Conservation (phyloP, 30 jellyfish, hydroid and myxozoan species). For the Phacellophora camtschatica region DNA sequence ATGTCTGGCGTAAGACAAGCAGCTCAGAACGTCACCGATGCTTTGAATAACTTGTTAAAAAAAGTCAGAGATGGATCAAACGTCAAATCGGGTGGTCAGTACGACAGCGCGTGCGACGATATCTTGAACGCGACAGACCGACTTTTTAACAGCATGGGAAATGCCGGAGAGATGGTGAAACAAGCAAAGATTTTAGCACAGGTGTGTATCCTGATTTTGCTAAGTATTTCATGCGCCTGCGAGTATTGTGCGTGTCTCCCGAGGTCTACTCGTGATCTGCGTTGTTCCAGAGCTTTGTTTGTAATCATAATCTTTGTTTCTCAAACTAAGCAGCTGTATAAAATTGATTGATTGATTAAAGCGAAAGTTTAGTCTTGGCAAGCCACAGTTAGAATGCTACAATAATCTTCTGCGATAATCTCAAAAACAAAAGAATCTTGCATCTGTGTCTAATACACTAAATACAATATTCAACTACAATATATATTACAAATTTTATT, state of each 20-base stretch:
- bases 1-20: slow-evolving; percentile 75
- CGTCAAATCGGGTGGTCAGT: slow-evolving; percentile 82
- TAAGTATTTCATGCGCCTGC: neutral
- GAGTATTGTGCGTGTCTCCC: neutral
- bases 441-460: too few species aligned
- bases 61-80: slow-evolving; percentile 88
- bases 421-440: too few species aligned
- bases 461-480: too few species aligned
- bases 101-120: slow-evolving; percentile 94
- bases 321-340: too few species aligned
- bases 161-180: slow-evolving; percentile 96
- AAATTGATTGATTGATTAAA: too few species aligned
- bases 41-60: slow-evolving; percentile 82
- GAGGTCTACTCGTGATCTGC: too few species aligned
- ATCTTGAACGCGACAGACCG: slow-evolving; percentile 94
- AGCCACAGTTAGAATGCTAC: too few species aligned
- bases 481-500: too few species aligned
- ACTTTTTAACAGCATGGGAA: slow-evolving; percentile 94
- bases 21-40: slow-evolving; percentile 93
- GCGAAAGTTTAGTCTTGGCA: too few species aligned
- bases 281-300: too few species aligned
- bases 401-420: too few species aligned
- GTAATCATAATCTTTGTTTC: too few species aligned
- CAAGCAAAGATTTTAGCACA: slow-evolving; percentile 97
- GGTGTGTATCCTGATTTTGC: slow-evolving; percentile 32